Evolutionary conservation across 2,797 vertebrate species (phyloP), one percentile per base, ranked within the genome.

Genomic region (Miichthys miiuy): DNA sequence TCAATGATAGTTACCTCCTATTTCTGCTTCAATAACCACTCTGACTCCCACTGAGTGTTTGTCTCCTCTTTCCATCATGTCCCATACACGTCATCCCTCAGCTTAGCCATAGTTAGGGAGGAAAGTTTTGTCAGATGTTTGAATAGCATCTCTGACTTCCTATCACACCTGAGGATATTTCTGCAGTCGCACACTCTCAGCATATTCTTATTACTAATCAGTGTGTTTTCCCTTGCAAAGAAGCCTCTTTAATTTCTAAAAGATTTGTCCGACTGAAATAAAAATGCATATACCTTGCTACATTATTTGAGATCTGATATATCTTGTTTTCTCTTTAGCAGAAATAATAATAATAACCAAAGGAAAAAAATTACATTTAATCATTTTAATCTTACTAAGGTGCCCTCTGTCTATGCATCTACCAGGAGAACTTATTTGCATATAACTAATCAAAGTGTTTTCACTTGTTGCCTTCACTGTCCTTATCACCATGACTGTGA

Each of bases 1-100:
- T 38, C 73, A 46, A 52, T 75, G 83, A 85, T 87, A 82, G 77
- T 76, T 80, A 64, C 70, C 70, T 88, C 79, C 54, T 51, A 18
- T 73, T 85, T 85, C 72, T 83, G 75, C 79, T 82, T 79, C 50
- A 75, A 54, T 77, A 78, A 38, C 58, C 20, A 5, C 57, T 76
- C 47, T 34, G 52, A 64, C 72, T 78, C 74, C 68, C 48, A 61
- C 81, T 30, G 72, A 70, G 73, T 58, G 71, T 77, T 75, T 72
- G 60, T 81, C 56, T 65, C 66, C 48, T 74, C 77, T 42, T 47
- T 72, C 75, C 48, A 66, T 79, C 64, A 50, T 75, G 58, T 44
- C 60, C 44, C 55, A 30, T 44, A 55, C 51, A 48, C 79, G 67
- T 64, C 34, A 52, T 55, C 82, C 67, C 63, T 84, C 68, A 41